Conservation (phyloP, 35 echinoderm and acorn worm genomes). For the Apostichopus californicus region DNA sequence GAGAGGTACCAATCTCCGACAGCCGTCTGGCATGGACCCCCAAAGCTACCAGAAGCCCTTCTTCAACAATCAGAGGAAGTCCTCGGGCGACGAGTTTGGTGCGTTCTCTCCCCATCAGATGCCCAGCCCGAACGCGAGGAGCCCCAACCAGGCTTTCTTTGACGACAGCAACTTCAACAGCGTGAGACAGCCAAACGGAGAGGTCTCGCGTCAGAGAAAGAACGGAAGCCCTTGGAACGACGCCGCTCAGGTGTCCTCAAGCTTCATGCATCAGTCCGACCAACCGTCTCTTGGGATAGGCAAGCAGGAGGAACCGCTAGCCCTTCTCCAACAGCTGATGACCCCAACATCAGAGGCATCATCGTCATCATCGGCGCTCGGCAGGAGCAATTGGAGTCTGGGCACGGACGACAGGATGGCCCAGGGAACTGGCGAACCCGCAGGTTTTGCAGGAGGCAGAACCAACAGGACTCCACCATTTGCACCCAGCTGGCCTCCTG, state of each 20-base stretch:
- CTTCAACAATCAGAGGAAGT: slow-evolving; percentile 26
- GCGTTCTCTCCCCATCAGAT: slow-evolving; percentile 21
- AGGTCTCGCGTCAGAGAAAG: slow-evolving; percentile 12
- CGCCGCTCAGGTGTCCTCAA: slow-evolving; percentile 39
- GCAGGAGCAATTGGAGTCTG: slow-evolving; percentile 55
- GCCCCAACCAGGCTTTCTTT: slow-evolving; percentile 56
- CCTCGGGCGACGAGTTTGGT: slow-evolving; percentile 20
- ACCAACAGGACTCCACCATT: slow-evolving; percentile 47
- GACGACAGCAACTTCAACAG: slow-evolving; percentile 19
- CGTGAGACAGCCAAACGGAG: background rate
- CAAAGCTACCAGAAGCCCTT: background rate
- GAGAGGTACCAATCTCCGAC: background rate
- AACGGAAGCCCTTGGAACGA: slow-evolving; percentile 54
- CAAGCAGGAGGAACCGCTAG: slow-evolving; percentile 11
- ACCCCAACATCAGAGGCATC: slow-evolving; percentile 13
- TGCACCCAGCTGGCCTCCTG: slow-evolving; percentile 10
- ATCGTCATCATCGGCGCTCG: background rate
- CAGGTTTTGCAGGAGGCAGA: background rate
- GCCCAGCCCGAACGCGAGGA: slow-evolving; percentile 23
- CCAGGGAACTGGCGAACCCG: background rate
- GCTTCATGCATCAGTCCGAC: slow-evolving; percentile 32
- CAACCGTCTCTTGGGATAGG: slow-evolving; percentile 26
- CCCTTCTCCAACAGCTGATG: slow-evolving; percentile 55
- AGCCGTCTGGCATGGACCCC: background rate
- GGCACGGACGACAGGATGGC: background rate